Percentiles rank a stretch among this genome's conserved stretches.
Evolutionary conservation across 2,888 invertebrate genomes (phyloP).

Genomic region (Sarcophaga carnaria): DNA sequence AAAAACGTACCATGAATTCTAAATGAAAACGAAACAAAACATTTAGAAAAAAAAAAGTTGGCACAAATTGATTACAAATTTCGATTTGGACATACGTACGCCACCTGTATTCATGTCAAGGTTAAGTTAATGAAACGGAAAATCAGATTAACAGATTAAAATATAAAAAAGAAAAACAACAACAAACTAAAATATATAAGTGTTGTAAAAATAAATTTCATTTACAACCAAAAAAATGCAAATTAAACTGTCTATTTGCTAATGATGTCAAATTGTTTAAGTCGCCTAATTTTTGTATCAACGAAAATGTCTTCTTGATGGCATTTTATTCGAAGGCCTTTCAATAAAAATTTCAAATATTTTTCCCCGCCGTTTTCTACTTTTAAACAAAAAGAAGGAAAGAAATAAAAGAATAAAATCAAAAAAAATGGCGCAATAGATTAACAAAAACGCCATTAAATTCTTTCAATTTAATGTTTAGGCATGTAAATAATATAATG

Average conservation of each 20-base stretch:
- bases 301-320: neutral
- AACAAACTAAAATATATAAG: neutral
- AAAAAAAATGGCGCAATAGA: neutral
- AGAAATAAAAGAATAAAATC: neutral
- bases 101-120: slow-evolving; percentile 68
- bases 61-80: slow-evolving; percentile 24
- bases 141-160: slow-evolving; percentile 26
- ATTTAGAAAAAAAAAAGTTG: slow-evolving; percentile 56
- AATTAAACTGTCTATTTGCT: slow-evolving; percentile 32
- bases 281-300: slow-evolving; percentile 1
- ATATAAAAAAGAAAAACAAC: slow-evolving; percentile 1
- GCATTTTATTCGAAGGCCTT: neutral
- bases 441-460: neutral
- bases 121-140: slow-evolving; percentile 63
- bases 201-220: neutral
- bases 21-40: neutral
- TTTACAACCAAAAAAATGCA: neutral
- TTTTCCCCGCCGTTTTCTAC: neutral
- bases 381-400: too few relatives aligned
- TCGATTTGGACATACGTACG: slow-evolving; percentile 33
- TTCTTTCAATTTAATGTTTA: neutral
- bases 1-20: slow-evolving; percentile 25
- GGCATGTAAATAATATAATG: neutral
- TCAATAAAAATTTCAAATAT: neutral
- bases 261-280: slow-evolving; percentile 50